A percentile compares a stretch with the other conserved stretches of the same genome.
Conservation (phyloP, 2,888 invertebrate species). For the Rhaphigaster nebulosa region DNA sequence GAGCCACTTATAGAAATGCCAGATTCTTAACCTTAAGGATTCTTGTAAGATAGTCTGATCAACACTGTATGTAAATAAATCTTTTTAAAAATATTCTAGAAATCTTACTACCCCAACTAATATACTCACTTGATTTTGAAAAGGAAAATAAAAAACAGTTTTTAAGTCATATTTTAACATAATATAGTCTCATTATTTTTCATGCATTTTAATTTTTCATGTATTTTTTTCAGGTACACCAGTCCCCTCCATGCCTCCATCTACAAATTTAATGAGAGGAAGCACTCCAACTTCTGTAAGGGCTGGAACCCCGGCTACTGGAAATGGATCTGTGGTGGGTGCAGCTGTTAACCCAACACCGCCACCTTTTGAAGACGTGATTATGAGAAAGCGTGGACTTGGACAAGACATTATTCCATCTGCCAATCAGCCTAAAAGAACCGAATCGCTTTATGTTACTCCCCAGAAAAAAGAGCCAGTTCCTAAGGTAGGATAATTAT, state of each 20-base stretch:
- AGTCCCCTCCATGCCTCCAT: neutral
- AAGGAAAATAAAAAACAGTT: neutral
- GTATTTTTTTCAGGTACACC: conserved; percentile 42
- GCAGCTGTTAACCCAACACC: conserved; percentile 71
- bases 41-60: neutral
- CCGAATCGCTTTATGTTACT: conserved; percentile 87
- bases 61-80: neutral
- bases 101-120: neutral
- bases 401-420: conserved; percentile 93
- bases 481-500: conserved; percentile 65
- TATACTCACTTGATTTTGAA: neutral
- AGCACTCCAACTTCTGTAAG: conserved; percentile 57
- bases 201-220: neutral
- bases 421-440: conserved; percentile 88
- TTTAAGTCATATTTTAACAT: neutral
- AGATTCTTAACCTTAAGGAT: neutral
- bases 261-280: conserved; percentile 50
- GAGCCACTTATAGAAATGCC: neutral
- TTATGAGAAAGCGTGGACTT: conserved; percentile 80
- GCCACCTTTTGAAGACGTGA: conserved; percentile 86
- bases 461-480: conserved; percentile 69
- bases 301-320: conserved; percentile 64
- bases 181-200: neutral
- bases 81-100: neutral
- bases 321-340: conserved; percentile 78